Evolutionary conservation across 2,113 vertebrate genomes (phyloP).

Genomic region (Opisthocomus hoazin): DNA sequence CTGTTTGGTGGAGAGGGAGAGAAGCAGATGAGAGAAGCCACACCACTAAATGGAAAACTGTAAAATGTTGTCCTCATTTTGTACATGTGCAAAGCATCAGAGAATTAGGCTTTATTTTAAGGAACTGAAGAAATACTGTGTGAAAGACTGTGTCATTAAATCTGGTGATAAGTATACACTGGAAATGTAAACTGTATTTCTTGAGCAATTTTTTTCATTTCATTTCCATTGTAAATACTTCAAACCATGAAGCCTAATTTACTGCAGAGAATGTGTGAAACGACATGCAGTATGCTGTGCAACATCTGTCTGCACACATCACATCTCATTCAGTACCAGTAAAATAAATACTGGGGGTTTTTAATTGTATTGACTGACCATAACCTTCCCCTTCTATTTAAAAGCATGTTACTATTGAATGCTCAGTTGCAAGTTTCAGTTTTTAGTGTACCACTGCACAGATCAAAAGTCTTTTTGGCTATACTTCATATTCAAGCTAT

Average conservation of each 20-base stretch:
- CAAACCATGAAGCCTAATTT: conserved; percentile 18
- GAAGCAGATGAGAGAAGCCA: background rate
- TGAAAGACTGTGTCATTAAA: conserved; percentile 2
- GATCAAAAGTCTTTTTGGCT: background rate
- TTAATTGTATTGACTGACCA: background rate
- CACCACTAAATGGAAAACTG: background rate
- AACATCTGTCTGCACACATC: conserved; percentile 19
- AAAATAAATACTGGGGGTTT: background rate
- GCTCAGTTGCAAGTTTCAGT: background rate
- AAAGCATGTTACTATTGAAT: background rate
- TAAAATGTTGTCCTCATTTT: background rate
- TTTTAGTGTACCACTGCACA: background rate
- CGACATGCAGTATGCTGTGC: background rate
- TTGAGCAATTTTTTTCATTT: conserved; percentile 21
- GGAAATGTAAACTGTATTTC: conserved; percentile 50
- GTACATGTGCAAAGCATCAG: background rate
- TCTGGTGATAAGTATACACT: conserved; percentile 1
- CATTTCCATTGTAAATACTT: conserved; percentile 32
- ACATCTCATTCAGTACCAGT: background rate
- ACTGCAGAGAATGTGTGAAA: conserved; percentile 9
- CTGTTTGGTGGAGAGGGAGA: background rate
- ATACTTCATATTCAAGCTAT: background rate
- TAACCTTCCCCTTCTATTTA: background rate
- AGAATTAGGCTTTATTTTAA: conserved; percentile 24
- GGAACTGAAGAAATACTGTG: background rate